These are phyloP conservation scores for Lypha dubia DNA, from an alignment of 2,888 invertebrate species.

Conservation along the genomic window DNA sequence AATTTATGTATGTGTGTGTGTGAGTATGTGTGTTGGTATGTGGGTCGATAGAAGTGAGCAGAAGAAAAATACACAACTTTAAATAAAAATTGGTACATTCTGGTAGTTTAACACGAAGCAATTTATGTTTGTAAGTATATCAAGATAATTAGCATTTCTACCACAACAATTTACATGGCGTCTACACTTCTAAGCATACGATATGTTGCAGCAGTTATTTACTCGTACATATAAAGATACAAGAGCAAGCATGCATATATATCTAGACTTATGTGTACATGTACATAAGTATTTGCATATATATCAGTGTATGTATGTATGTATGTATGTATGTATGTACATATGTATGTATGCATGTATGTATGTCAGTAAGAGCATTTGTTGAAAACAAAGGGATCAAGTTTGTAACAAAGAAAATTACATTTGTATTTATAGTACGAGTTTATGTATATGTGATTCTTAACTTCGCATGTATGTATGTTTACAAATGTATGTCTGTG, in stretches of 20 bases:
- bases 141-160: slow-evolving; percentile 68
- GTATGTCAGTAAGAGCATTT: neutral
- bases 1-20: neutral
- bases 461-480: neutral
- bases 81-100: slow-evolving; percentile 66
- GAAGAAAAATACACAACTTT: slow-evolving; percentile 23
- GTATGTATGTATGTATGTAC: neutral
- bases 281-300: neutral
- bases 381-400: slow-evolving; percentile 31
- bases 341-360: neutral
- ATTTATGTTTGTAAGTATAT: slow-evolving; percentile 58
- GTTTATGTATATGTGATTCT: neutral
- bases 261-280: neutral
- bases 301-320: neutral
- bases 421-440: neutral
- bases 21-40: neutral
- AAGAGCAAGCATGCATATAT: neutral
- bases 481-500: neutral
- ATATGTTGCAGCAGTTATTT: too few relatives aligned
- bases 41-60: slow-evolving; percentile 26
- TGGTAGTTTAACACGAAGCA: slow-evolving; percentile 63
- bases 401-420: slow-evolving; percentile 28
- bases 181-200: slow-evolving; percentile 11
- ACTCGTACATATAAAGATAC: too few relatives aligned
- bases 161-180: slow-evolving; percentile 45